phyloP scores from a whole-genome alignment of 2,888 invertebrate species.

The Lithophane ornitopus region DNA sequence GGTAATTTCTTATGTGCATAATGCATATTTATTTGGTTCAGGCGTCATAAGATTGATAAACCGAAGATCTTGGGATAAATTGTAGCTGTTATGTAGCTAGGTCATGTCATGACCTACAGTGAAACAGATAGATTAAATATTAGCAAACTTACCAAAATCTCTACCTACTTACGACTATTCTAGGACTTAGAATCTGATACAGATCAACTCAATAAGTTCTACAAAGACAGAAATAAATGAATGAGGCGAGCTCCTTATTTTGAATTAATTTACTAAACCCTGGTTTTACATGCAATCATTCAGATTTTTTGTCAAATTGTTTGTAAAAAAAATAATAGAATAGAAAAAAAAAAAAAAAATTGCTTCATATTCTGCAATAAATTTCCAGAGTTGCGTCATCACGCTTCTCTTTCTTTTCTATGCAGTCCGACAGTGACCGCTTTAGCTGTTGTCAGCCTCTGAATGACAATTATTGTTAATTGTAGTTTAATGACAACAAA shows the following conservation, averaged over 20 bases:
- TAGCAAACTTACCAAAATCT: conserved; percentile 25
- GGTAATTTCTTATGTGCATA: conserved; percentile 41
- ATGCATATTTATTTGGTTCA: conserved; percentile 21
- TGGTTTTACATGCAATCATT: no score
- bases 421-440: no score
- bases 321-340: no score
- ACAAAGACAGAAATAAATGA: background rate
- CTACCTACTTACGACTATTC: background rate
- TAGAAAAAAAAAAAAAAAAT: no score
- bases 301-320: no score
- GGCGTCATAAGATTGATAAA: conserved; percentile 38
- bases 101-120: conserved; percentile 9
- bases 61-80: conserved; percentile 12
- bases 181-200: background rate
- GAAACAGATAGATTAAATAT: conserved; percentile 3
- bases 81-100: conserved; percentile 14
- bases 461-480: background rate
- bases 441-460: no score
- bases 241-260: background rate
- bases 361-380: no score
- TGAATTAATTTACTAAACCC: background rate
- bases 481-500: background rate
- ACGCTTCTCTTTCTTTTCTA: no score
- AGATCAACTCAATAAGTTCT: background rate
- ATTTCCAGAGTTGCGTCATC: no score